These are phyloP conservation scores for Bombus haemorrhoidalis DNA, from an alignment of 1,140 invertebrate species.

Conservation along the genomic window DNA sequence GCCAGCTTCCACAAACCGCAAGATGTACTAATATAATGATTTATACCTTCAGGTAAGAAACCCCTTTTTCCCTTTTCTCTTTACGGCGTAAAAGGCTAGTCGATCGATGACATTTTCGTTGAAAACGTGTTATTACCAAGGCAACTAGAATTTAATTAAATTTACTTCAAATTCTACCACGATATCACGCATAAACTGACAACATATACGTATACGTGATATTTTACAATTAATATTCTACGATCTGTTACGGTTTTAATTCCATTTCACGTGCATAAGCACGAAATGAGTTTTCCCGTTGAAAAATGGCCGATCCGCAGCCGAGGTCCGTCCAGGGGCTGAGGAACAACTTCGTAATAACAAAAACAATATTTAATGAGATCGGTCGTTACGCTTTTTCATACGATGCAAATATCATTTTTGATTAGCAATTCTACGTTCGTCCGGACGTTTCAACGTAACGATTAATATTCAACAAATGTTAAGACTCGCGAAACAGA, in stretches of 20 bases:
- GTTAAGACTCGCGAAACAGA: background rate
- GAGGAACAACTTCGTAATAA: background rate
- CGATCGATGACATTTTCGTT: slow-evolving; percentile 29
- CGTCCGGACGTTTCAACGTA: background rate
- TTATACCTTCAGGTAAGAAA: background rate
- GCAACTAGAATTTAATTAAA: slow-evolving; percentile 8
- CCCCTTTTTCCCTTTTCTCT: background rate
- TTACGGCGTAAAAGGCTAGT: background rate
- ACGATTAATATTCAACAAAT: background rate
- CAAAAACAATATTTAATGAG: slow-evolving; percentile 12
- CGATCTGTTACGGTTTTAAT: slow-evolving; percentile 7
- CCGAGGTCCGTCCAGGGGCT: background rate
- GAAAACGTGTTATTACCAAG: background rate
- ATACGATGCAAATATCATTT: background rate
- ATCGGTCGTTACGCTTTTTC: slow-evolving; percentile 3
- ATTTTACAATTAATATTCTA: slow-evolving; percentile 1
- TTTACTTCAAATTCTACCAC: background rate
- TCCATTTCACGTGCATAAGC: background rate
- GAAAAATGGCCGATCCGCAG: background rate
- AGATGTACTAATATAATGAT: background rate
- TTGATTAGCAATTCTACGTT: background rate
- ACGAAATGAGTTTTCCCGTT: background rate
- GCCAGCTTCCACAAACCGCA: background rate
- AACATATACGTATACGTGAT: background rate
- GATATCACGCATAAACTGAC: too few species aligned